Evolutionary conservation across 92 coral and sea anemone genomes (phyloP), one percentile per base, ranked within the genome.

Genomic region (Umimayanthus chanpuru): DNA sequence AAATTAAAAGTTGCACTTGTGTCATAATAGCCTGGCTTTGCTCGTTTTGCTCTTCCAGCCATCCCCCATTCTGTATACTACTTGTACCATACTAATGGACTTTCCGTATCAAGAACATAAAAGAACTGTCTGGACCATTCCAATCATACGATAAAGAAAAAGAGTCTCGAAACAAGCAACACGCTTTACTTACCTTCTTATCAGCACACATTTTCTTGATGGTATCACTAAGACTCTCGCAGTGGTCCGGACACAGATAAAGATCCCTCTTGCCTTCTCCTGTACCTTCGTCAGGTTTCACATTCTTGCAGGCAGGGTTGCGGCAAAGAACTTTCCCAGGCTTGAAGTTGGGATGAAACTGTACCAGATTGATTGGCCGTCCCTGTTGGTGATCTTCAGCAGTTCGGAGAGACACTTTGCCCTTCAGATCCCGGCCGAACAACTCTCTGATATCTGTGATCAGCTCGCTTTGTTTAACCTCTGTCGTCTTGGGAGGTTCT

Each of bases 201-300:
- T 76, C 66, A 14, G 88, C 89, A 81, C 94, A 87, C 72, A 86
- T 55, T 30, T 89, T 75, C 18, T 74, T 23, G 71, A 92, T 86
- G 26, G 61, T 38, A 2, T 81, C 81, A 66, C 58, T 88, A 61
- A 92, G 73, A 43, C 20, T 38, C 36, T 66, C 66, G 61, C 84
- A 91, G 49, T 94, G 97, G 1, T 16, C 25, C 43, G 92, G 89
- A 28, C 95, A 94, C 79, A 94, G 87, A 76, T 92, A 94, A n/a
- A 92, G 88, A 67, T 94, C 97, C 71, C 92, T 88, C 36, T 93
- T 92, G 81, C 92, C 10, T 85, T 73, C 12, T 47, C 26, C 58
- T 10, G 3, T 77, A 5, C 53, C 74, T 68, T 79, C 82, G 71
- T 85, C 81, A 12, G 79, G 83, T 55, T 91, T 90, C 14, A 12